Conservation (phyloP, 2,113 vertebrate genomes). For the Saimiri boliviensis region DNA sequence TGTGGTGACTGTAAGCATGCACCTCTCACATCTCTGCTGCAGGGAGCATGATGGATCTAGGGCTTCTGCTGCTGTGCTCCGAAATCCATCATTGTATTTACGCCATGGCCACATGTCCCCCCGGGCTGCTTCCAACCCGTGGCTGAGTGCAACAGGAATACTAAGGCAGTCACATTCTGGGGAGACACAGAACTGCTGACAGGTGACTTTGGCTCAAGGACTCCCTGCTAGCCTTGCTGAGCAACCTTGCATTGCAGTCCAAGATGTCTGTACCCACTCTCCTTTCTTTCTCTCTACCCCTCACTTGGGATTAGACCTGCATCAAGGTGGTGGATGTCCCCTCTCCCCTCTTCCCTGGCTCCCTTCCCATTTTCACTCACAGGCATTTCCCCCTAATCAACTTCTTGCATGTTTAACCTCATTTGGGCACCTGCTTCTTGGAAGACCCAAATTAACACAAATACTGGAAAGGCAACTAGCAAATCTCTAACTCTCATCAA, state of each 20-base stretch:
- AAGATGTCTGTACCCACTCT: too few relatives aligned
- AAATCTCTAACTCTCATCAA: not conserved
- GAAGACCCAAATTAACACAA: not conserved
- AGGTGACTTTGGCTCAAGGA: not conserved
- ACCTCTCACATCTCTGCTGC: not conserved
- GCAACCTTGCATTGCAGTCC: not conserved
- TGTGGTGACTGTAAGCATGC: rapidly evolving
- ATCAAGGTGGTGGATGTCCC: not conserved
- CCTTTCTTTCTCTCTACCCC: not conserved
- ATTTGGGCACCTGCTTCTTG: not conserved
- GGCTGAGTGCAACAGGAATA: not conserved
- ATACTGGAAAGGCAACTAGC: not conserved
- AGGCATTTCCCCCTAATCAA: not conserved
- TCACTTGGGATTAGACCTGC: not conserved
- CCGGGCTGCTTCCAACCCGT: not conserved
- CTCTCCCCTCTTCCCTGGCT: too few relatives aligned
- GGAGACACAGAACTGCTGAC: not conserved
- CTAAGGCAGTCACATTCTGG: not conserved
- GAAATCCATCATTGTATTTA: not conserved
- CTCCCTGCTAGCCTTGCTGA: not conserved
- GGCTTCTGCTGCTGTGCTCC: not conserved
- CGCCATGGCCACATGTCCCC: not conserved
- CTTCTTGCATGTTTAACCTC: not conserved
- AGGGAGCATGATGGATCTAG: not conserved
- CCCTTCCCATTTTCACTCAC: not conserved